Percentiles rank a stretch among this genome's conserved stretches.
Evolutionary conservation across 2,888 invertebrate genomes (phyloP).

Genomic region (Cerastoderma edule): DNA sequence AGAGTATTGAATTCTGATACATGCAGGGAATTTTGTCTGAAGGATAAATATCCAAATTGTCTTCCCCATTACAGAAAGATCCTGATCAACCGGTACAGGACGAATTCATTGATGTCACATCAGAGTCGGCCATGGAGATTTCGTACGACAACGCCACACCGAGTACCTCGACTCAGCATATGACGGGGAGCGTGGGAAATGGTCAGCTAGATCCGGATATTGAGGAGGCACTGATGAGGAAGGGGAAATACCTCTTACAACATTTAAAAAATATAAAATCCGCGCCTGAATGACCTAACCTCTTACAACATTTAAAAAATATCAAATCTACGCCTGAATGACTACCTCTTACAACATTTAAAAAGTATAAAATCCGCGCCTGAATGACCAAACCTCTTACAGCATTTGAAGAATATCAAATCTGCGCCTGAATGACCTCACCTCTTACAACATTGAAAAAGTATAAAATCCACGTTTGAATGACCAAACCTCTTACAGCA

Average conservation of each 20-base stretch:
- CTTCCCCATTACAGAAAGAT: slow-evolving; percentile 5
- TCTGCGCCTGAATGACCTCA: too few species aligned
- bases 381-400: too few species aligned
- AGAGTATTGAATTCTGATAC: too few species aligned
- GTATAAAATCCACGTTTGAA: slow-evolving; percentile 29
- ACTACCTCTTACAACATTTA: slow-evolving; percentile 57
- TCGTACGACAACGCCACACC: not conserved
- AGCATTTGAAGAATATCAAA: too few species aligned
- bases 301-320: too few species aligned
- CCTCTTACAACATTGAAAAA: slow-evolving; percentile 56
- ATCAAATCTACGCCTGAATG: too few species aligned
- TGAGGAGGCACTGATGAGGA: slow-evolving; percentile 55
- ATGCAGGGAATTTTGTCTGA: not conserved
- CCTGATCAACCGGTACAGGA: slow-evolving; percentile 18
- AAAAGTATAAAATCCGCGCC: slow-evolving; percentile 37
- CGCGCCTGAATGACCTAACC: not conserved
- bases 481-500: too few species aligned
- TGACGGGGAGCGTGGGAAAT: not conserved
- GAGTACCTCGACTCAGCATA: not conserved
- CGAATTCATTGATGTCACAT: slow-evolving; percentile 52
- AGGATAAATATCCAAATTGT: not conserved
- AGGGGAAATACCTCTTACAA: slow-evolving; percentile 55
- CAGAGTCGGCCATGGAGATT: slow-evolving; percentile 35
- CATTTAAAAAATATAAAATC: slow-evolving; percentile 53
- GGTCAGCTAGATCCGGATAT: slow-evolving; percentile 20